These are phyloP conservation scores for Caretta caretta DNA, from an alignment of 2,113 vertebrate species.

Conservation along the genomic window DNA sequence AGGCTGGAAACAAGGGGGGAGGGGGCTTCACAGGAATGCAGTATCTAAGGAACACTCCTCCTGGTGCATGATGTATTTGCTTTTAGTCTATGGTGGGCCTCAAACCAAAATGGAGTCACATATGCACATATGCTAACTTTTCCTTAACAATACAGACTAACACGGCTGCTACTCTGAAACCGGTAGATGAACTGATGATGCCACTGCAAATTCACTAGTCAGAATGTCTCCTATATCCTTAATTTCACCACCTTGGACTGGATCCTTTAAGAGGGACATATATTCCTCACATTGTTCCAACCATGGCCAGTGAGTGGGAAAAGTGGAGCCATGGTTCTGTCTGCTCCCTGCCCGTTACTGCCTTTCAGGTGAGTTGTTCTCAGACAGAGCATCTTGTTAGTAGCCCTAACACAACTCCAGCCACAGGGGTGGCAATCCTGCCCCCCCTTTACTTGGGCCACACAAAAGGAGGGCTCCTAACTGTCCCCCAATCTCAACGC, in stretches of 20 bases:
- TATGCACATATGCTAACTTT: too few species aligned
- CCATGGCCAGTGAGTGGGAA: rapidly evolving
- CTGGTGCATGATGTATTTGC: too few species aligned
- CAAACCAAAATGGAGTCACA: too few species aligned
- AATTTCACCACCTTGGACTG: neutral
- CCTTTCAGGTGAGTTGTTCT: neutral
- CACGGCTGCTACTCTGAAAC: too few species aligned
- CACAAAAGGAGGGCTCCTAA: neutral
- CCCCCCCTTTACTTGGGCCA: neutral
- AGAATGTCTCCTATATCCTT: neutral
- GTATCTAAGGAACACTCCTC: too few species aligned
- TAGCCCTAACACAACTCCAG: neutral
- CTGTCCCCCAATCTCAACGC: neutral
- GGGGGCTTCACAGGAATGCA: too few species aligned
- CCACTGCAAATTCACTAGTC: neutral
- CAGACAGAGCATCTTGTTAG: neutral
- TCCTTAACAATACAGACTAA: too few species aligned
- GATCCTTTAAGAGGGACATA: neutral
- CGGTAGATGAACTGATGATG: neutral
- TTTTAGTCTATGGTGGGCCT: too few species aligned
- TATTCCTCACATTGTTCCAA: neutral
- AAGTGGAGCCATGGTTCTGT: rapidly evolving
- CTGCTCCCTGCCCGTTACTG: neutral
- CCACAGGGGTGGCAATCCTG: too few species aligned
- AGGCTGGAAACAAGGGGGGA: too few species aligned